Conservation (phyloP, 1,140 invertebrate genomes). For the Hesperophylax magnus region DNA sequence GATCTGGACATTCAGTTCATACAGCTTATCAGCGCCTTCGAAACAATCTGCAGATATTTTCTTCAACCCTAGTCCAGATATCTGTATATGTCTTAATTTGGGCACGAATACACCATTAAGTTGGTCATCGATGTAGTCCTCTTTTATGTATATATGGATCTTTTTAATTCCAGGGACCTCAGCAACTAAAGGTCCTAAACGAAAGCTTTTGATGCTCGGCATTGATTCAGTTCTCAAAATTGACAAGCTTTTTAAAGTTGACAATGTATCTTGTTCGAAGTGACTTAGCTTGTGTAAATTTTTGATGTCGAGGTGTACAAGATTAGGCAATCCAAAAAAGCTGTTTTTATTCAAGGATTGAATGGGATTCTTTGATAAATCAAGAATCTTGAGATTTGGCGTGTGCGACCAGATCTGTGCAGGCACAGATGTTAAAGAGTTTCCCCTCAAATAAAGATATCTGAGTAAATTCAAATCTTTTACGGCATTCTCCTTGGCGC, state of each 20-base stretch:
- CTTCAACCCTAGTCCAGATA: slow-evolving; percentile 81
- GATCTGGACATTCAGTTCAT: slow-evolving; percentile 82
- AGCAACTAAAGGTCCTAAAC: slow-evolving; percentile 73
- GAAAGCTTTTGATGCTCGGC: slow-evolving; percentile 76
- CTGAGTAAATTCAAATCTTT: slow-evolving; percentile 76
- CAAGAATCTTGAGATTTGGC: slow-evolving; percentile 73
- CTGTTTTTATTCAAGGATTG: slow-evolving; percentile 69
- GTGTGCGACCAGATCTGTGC: slow-evolving; percentile 74
- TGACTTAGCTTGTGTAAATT: slow-evolving; percentile 73
- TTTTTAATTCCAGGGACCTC: slow-evolving; percentile 74
- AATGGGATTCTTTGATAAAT: slow-evolving; percentile 78
- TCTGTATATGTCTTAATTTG: slow-evolving; percentile 84
- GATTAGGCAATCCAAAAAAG: slow-evolving; percentile 71
- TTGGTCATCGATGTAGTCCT: slow-evolving; percentile 79
- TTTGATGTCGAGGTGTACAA: slow-evolving; percentile 72
- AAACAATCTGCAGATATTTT: slow-evolving; percentile 81
- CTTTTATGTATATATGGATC: slow-evolving; percentile 80
- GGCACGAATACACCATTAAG: slow-evolving; percentile 77
- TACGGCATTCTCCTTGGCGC: slow-evolving; percentile 74
- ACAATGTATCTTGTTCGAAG: slow-evolving; percentile 78
- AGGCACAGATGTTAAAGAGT: slow-evolving; percentile 77
- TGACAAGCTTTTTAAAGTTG: slow-evolving; percentile 74
- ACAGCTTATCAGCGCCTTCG: slow-evolving; percentile 73
- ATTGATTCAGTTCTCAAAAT: slow-evolving; percentile 78
- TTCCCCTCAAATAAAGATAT: slow-evolving; percentile 77